Evolutionary conservation across 2,113 vertebrate genomes (phyloP), one percentile per base, ranked within the genome.

Genomic region (Taxidea taxus): DNA sequence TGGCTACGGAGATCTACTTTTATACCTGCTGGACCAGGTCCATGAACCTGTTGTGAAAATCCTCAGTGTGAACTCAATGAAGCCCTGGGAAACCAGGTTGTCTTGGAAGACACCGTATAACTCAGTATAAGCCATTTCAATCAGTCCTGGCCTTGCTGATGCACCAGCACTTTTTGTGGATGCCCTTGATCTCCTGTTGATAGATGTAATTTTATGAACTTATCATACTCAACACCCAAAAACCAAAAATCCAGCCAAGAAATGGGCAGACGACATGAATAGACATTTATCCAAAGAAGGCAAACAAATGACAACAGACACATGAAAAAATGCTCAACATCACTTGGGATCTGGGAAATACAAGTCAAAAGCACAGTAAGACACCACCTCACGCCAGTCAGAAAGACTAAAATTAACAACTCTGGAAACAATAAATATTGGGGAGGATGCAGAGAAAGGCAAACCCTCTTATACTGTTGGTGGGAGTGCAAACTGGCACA

Each of bases 41-140:
- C 99, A 99, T 99, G 95, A 99, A 99, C 99, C 99, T 99, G 86
- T 99, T 99, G 97, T 99, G 99, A 98, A 99, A 99, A 97, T 99
- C 99, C 98, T 99, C 99, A 11, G 99, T 99, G 96, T 99, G 97
- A 99, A 99, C 96, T 99, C 99, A 0, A 99, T 99, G 97, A 99
- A 99, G 70, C 99, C 99, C 97, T 99, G 99, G 7, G 99, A 99
- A 74, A 99, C 99, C 97, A 99, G 98, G 90, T 99, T 99, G 98
- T 99, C 98, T 99, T 99, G 74, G 99, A 97, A 72, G 99, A 99
- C 49, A 99, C 99, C 11, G 99, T 99, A 98, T 99, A 1, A 99
- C 99, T 96, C 99, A 99, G 94, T 99, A 99, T 98, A 99, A 99
- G 97, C 99, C 99, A 98, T 99, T 99, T 8, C 99, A 99, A 12